Base-by-base conservation (phyloP, 1,140 invertebrate genomes). In the Papilio helenus region DNA sequence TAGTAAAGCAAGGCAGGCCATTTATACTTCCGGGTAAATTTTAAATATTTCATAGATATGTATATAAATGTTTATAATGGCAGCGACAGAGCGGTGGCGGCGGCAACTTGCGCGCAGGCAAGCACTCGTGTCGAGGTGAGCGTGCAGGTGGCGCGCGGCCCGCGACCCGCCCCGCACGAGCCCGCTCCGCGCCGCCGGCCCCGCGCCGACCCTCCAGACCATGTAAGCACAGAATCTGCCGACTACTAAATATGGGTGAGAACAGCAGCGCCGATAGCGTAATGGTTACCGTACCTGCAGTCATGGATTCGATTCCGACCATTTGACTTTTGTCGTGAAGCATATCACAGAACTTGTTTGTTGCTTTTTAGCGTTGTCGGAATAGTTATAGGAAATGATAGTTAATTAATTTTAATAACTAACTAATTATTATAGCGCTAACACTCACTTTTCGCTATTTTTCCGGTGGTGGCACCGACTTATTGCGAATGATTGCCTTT, bases 91-190 rank as follows among this genome's bases (percentile, higher is more conserved):
- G 55, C 55, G n/a, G n/a, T 68, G 81, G 85, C 86, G 76, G n/a
- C 55, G n/a, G 55, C 71, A 81, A 84, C 86, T 76, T 84, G 80
- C 81, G 82, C 76, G 42, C 81, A 83, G 49, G 83, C 76, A 39
- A 79, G 80, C 34, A 80, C 71, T 39, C 79, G 58, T 72, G 55
- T 79, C 20, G 82, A 80, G 68, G 79, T 80, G 76, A 80, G 84
- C 79, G 82, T 80, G 73, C 81, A 80, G 34, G 73, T 82, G 18
- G 84, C 84, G 81, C 90, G 88, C 76, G 5, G 18, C 90, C 88
- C 76, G 5, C 18, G 51, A 3, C n/a, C 18, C n/a, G n/a, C n/a
- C n/a, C 46, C 12, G 46, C 51, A 20, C 51, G 51, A 20, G 18
- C 51, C 18, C 51, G 51, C 51, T 4, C 51, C 51, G 51, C 51